Evolutionary conservation across 2,888 invertebrate species (phyloP).

Genomic region (Agrotis exclamationis): DNA sequence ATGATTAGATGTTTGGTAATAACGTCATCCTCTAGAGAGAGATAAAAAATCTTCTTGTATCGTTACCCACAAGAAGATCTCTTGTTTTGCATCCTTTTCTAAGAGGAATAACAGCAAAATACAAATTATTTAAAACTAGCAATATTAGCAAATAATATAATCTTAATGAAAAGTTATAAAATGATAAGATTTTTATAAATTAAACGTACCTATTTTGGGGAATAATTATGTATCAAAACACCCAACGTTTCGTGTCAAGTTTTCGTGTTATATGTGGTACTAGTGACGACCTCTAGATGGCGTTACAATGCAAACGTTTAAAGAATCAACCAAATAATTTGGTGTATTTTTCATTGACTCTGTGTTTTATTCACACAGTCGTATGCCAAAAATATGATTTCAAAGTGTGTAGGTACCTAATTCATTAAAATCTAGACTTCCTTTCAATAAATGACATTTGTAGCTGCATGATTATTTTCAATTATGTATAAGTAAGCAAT

Average conservation of each 20-base stretch:
- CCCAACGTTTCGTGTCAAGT: neutral
- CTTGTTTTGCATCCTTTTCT: neutral
- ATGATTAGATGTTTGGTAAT: neutral
- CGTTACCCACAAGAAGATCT: neutral
- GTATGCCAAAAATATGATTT: neutral
- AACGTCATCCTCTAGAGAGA: constrained; percentile 9
- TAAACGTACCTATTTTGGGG: neutral
- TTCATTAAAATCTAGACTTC: neutral
- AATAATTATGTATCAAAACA: neutral
- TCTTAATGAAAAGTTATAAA: neutral
- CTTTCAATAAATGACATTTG: neutral
- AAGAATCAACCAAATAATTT: too few relatives aligned
- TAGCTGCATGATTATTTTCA: too few relatives aligned
- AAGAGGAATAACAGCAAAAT: neutral
- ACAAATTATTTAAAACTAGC: too few relatives aligned
- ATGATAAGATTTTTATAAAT: neutral
- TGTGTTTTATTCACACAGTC: too few relatives aligned
- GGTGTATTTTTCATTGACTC: too few relatives aligned
- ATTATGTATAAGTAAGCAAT: neutral
- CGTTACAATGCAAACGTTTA: constrained; percentile 4
- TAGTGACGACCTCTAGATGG: constrained; percentile 29
- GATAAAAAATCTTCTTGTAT: neutral
- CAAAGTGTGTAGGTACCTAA: too few relatives aligned
- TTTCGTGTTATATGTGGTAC: constrained; percentile 6
- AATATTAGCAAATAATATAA: too few relatives aligned